Conservation (phyloP, 2,888 invertebrate genomes). For the Pterobdella sp. region DNA sequence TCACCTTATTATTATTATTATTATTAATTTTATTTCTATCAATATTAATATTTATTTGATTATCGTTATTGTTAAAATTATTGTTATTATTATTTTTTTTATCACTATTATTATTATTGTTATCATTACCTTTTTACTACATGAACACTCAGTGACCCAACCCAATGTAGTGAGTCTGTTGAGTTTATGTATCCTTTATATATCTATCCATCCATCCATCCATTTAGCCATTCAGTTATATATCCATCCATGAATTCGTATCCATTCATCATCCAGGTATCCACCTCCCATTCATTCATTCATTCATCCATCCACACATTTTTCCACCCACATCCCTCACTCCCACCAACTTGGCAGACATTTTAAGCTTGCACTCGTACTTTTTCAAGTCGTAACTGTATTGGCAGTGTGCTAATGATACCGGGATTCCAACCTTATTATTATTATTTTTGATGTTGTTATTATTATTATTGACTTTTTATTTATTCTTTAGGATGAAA, state of each 20-base stretch:
- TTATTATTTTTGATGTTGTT: too few species aligned
- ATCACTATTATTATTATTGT: too few species aligned
- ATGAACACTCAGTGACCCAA: slow-evolving; percentile 76
- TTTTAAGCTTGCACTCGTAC: background rate
- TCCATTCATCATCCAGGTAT: too few species aligned
- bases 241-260: too few species aligned
- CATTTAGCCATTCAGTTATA: background rate
- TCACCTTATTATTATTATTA: slow-evolving; percentile 54
- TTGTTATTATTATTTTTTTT: too few species aligned
- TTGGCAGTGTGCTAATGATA: background rate
- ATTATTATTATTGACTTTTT: too few species aligned
- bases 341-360: background rate
- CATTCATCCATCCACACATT: background rate
- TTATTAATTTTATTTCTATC: too few species aligned
- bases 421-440: background rate
- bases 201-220: background rate
- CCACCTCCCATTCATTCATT: too few species aligned
- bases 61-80: too few species aligned
- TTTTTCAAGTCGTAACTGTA: background rate
- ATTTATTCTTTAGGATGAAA: too few species aligned
- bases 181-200: background rate
- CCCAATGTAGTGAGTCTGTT: slow-evolving; percentile 56
- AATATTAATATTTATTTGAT: too few species aligned
- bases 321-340: background rate
- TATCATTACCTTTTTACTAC: slow-evolving; percentile 85